A percentile compares a stretch with the other conserved stretches of the same genome.
These are phyloP conservation scores for Pteronotus mesoamericanus DNA, from an alignment of 2,797 vertebrate species.

Conservation along the genomic window DNA sequence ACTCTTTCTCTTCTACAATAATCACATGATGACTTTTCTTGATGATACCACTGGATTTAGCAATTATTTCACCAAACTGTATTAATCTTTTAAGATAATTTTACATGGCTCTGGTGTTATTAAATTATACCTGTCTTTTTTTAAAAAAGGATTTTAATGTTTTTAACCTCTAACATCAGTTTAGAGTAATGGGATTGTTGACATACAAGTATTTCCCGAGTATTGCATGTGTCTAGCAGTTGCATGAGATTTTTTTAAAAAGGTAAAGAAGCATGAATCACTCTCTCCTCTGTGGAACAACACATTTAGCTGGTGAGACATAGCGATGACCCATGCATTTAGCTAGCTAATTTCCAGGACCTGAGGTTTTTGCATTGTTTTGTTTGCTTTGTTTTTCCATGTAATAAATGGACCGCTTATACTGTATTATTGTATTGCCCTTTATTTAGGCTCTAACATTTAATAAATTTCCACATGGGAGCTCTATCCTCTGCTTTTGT, in stretches of 20 bases:
- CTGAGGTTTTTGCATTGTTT: neutral
- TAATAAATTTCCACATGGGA: neutral
- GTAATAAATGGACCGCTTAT: neutral
- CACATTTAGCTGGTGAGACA: neutral
- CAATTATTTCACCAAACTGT: neutral
- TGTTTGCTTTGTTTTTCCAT: neutral
- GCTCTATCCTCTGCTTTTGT: neutral
- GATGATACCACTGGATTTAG: neutral
- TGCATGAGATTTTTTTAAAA: neutral
- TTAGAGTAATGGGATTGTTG: neutral
- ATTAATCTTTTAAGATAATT: neutral
- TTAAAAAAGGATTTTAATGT: neutral
- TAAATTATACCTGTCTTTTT: neutral
- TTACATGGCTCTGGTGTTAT: neutral
- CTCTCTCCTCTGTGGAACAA: neutral
- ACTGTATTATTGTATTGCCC: neutral
- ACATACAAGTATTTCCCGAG: neutral
- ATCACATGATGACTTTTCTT: neutral
- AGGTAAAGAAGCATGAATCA: neutral
- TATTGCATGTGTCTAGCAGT: neutral
- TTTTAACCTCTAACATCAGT: neutral
- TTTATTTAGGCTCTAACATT: neutral
- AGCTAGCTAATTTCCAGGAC: neutral
- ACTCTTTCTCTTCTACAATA: neutral
- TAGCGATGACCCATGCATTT: neutral